Base-by-base conservation (phyloP, 2,888 invertebrate genomes). In the Temnothorax unifasciatus region DNA sequence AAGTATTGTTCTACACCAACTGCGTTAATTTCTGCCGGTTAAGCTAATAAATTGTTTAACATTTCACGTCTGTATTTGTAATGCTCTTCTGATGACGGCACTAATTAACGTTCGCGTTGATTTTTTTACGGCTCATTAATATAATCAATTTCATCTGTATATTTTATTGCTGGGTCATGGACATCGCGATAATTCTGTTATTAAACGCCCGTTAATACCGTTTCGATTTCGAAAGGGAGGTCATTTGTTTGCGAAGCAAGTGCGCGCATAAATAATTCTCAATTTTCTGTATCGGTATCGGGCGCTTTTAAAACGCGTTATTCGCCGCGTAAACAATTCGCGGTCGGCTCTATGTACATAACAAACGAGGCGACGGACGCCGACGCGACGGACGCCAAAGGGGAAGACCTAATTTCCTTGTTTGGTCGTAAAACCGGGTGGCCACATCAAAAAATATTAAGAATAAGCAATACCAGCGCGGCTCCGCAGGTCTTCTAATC, bases 361-460 rank as follows among this genome's bases (percentile, higher is more conserved):
- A 29, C 8, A 38, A 52, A 29, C 13, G 38, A 50, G 38, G 3
- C 21, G 21, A 61, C 9, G 25, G 25, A 25, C 29, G 29, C 29
- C 29, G 29, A 29, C 29, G 3, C 29, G 29, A 29, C 29, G 29
- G 29, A 29, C 29, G 18, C 18, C 34, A 13, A 54, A 54, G 4
- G 13, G 5, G n/a, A 38, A 52, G 18, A n/a, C 0, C n/a, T 41
- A 41, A 38, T 41, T 66, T 66, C 25, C 4, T 25, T n/a, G 25
- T 18, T 68, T 52, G 71, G 44, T 47, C 44, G 57, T 79, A 71
- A 79, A 71, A 18, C n/a, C 29, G 44, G 29, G 29, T 29, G 29
- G 38, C 9, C 73, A 47, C 54, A 66, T 82, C 66, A 69, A 73
- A 69, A 73, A 81, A 89, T 85, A 83, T 76, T 83, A 86, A 54